Percentiles rank a stretch among this genome's conserved stretches.
Evolutionary conservation across 1,140 invertebrate species (phyloP).

Genomic region (Agrilus planipennis): DNA sequence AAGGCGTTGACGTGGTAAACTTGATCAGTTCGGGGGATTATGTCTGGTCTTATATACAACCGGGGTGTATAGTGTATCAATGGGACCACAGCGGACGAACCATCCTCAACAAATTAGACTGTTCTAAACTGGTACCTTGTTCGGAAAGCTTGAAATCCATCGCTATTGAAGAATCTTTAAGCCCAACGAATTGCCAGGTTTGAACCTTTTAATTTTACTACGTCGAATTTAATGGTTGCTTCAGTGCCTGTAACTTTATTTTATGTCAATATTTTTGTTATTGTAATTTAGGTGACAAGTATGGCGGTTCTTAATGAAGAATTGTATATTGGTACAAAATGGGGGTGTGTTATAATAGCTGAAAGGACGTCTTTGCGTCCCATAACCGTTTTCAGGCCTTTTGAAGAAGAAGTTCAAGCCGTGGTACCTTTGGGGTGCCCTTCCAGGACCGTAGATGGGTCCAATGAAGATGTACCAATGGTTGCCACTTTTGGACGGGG

Average conservation of each 20-base stretch:
- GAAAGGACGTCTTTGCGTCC: constrained; percentile 68
- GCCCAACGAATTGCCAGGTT: constrained; percentile 65
- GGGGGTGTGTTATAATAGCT: constrained; percentile 83
- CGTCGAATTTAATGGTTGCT: neutral
- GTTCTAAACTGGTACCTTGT: constrained; percentile 82
- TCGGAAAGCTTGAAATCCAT: constrained; percentile 87
- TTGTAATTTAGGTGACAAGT: constrained; percentile 55
- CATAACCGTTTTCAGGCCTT: constrained; percentile 81
- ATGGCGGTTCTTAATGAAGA: constrained; percentile 56
- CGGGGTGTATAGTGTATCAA: constrained; percentile 72
- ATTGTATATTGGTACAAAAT: constrained; percentile 80
- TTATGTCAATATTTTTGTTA: neutral
- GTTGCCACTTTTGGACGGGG: constrained; percentile 72
- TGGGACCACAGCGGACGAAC: constrained; percentile 56
- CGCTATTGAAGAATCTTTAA: constrained; percentile 77
- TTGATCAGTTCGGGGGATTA: constrained; percentile 46
- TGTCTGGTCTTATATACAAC: constrained; percentile 70
- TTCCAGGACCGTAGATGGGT: constrained; percentile 20
- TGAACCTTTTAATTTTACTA: constrained; percentile 12
- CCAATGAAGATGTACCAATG: constrained; percentile 38
- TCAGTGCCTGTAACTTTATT: neutral
- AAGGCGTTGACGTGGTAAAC: constrained; percentile 49
- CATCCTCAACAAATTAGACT: constrained; percentile 73
- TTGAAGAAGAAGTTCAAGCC: constrained; percentile 62
- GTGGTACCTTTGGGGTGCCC: constrained; percentile 34